Conservation (phyloP, 2,888 invertebrate species). For the Trissolcus japonicus region DNA sequence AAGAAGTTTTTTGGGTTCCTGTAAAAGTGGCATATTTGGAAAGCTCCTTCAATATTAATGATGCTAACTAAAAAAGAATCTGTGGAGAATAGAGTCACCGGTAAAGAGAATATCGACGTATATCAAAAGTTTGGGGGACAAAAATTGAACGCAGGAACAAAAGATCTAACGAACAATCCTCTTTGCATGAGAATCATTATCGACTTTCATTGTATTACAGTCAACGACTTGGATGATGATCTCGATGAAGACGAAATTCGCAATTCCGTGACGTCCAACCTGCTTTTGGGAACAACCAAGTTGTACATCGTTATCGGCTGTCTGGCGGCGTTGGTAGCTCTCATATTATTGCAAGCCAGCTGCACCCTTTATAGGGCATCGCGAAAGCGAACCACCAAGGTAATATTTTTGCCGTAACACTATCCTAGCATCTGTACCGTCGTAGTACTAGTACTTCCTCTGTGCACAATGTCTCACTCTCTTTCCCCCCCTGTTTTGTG, state of each 20-base stretch:
- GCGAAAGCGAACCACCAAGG: conserved; percentile 81
- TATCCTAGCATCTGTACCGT: conserved; percentile 21
- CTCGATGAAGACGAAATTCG: conserved; percentile 61
- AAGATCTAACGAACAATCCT: conserved; percentile 5
- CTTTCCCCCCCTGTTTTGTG: conserved; percentile 46
- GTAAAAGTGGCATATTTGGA: background rate
- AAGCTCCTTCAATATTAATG: background rate
- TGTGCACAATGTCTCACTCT: conserved; percentile 50
- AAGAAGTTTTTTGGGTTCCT: background rate
- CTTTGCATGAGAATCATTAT: conserved; percentile 18
- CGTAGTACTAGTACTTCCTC: conserved; percentile 45
- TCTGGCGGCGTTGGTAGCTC: conserved; percentile 85
- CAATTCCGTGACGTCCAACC: conserved; percentile 60
- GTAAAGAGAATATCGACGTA: background rate
- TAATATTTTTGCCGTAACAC: conserved; percentile 71
- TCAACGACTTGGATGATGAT: conserved; percentile 70
- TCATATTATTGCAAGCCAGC: conserved; percentile 88
- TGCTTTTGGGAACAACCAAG: conserved; percentile 85
- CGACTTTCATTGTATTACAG: conserved; percentile 74
- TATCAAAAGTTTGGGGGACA: background rate
- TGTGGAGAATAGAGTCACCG: background rate
- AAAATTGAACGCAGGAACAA: conserved; percentile 5
- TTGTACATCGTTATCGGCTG: conserved; percentile 90
- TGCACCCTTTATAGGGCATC: conserved; percentile 88
- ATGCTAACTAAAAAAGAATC: background rate